These are phyloP conservation scores for Parazoanthus swiftii DNA, from an alignment of 92 coral and sea anemone species.

Conservation along the genomic window DNA sequence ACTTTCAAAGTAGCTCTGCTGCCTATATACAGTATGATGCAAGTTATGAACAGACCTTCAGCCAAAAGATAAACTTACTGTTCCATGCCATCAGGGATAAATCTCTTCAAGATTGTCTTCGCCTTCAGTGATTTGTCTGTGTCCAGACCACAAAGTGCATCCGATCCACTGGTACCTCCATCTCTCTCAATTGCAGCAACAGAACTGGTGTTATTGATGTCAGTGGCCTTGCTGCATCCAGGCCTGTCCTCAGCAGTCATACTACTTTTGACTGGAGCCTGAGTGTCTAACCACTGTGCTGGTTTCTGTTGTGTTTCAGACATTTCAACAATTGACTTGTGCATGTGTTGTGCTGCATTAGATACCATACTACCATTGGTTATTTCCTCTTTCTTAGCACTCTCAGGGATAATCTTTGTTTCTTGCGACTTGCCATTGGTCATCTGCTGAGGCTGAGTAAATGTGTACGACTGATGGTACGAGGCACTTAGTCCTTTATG, in stretches of 20 bases:
- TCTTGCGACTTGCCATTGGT: neutral
- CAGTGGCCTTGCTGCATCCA: neutral
- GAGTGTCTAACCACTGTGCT: neutral
- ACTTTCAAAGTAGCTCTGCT: too few relatives aligned
- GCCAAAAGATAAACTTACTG: slow-evolving; percentile 64
- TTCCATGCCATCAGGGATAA: slow-evolving; percentile 95
- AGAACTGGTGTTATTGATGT: neutral
- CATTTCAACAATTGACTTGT: neutral
- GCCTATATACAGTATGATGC: too few relatives aligned
- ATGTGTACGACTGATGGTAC: neutral
- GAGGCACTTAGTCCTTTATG: neutral
- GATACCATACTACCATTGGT: neutral
- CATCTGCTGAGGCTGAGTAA: neutral
- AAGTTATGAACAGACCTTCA: neutral
- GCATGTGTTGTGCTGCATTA: neutral
- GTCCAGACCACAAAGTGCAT: slow-evolving; percentile 22
- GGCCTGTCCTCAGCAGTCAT: neutral
- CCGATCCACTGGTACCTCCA: neutral
- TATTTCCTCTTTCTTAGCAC: neutral
- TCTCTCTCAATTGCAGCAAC: neutral
- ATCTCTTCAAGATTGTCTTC: slow-evolving; percentile 85
- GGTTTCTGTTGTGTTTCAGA: neutral
- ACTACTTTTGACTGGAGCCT: neutral
- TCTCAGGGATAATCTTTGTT: slow-evolving; percentile 1
- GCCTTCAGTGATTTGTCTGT: slow-evolving; percentile 36